Conservation (phyloP, 2,888 invertebrate species). For the Drosophila quasianomalipes region DNA sequence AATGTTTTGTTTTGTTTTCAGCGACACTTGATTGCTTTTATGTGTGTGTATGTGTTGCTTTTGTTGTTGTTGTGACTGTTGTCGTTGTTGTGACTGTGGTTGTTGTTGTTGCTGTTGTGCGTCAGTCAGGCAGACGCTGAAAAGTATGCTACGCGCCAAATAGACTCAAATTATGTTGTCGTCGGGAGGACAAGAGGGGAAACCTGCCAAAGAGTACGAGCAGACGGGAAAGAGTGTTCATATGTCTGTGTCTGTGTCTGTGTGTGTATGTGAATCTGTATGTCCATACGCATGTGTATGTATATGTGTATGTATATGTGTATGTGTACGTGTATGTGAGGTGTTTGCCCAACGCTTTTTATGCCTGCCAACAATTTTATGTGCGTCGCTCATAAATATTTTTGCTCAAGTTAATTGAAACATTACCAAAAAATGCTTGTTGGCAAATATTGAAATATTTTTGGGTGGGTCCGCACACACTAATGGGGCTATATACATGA, state of each 20-base stretch:
- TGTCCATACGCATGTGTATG: background rate
- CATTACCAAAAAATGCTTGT: slow-evolving; percentile 73
- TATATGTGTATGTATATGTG: background rate
- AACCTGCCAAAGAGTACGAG: slow-evolving; percentile 7
- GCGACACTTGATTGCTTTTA: slow-evolving; percentile 73
- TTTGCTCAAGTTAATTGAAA: slow-evolving; percentile 77
- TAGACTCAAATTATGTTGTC: slow-evolving; percentile 73
- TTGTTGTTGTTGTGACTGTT: background rate
- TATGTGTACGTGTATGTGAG: slow-evolving; percentile 8
- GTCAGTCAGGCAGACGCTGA: slow-evolving; percentile 48
- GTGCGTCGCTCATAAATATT: slow-evolving; percentile 70
- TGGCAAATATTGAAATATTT: slow-evolving; percentile 70
- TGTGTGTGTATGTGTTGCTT: slow-evolving; percentile 18
- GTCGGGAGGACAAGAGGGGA: background rate
- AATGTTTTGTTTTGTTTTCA: slow-evolving; percentile 68
- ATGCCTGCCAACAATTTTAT: slow-evolving; percentile 60
- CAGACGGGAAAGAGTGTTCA: background rate
- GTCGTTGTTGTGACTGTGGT: slow-evolving; percentile 1
- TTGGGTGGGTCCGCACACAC: slow-evolving; percentile 9
- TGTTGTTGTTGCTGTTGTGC: slow-evolving; percentile 18
- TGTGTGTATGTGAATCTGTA: background rate
- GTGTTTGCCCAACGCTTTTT: slow-evolving; percentile 60
- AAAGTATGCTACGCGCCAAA: slow-evolving; percentile 71
- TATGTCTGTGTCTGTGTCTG: background rate
- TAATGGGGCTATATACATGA: slow-evolving; percentile 27